These are phyloP conservation scores for Boloria selene DNA, from an alignment of 2,888 invertebrate species.

Conservation along the genomic window DNA sequence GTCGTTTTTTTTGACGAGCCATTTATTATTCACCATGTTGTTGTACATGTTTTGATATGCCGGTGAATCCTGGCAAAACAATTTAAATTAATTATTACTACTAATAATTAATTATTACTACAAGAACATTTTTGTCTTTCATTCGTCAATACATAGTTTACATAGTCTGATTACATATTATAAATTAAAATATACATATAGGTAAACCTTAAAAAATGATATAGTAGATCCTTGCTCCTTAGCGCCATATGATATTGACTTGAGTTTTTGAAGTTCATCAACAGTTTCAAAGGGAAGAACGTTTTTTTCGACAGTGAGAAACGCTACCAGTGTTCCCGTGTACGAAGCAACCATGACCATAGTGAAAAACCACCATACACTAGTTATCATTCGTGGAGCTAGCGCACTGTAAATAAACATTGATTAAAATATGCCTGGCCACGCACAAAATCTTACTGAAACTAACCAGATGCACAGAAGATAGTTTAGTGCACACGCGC, in stretches of 20 bases:
- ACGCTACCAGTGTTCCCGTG: conserved; percentile 95
- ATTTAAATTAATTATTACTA: conserved; percentile 4
- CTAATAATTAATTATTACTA: too few relatives aligned
- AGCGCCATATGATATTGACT: conserved; percentile 93
- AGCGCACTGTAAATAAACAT: conserved; percentile 83
- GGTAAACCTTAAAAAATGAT: conserved; percentile 90
- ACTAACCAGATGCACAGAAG: too few relatives aligned
- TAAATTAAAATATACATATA: background rate
- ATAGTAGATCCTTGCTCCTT: conserved; percentile 91
- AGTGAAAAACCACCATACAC: conserved; percentile 95
- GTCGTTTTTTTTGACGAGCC: conserved; percentile 81
- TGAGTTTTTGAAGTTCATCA: conserved; percentile 90
- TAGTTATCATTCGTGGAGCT: conserved; percentile 93
- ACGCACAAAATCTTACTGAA: too few relatives aligned
- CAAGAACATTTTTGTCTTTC: too few relatives aligned
- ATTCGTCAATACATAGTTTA: background rate
- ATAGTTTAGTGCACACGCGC: too few relatives aligned
- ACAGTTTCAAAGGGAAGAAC: conserved; percentile 87
- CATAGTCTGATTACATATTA: background rate
- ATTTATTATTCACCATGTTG: conserved; percentile 85
- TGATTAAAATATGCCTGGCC: background rate
- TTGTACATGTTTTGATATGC: conserved; percentile 89
- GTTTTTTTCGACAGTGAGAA: conserved; percentile 90
- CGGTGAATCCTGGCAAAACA: conserved; percentile 84
- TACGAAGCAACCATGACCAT: conserved; percentile 93